These are phyloP conservation scores for Microctenopoma steveboyesi DNA, from an alignment of 2,797 vertebrate species.

Conservation along the genomic window DNA sequence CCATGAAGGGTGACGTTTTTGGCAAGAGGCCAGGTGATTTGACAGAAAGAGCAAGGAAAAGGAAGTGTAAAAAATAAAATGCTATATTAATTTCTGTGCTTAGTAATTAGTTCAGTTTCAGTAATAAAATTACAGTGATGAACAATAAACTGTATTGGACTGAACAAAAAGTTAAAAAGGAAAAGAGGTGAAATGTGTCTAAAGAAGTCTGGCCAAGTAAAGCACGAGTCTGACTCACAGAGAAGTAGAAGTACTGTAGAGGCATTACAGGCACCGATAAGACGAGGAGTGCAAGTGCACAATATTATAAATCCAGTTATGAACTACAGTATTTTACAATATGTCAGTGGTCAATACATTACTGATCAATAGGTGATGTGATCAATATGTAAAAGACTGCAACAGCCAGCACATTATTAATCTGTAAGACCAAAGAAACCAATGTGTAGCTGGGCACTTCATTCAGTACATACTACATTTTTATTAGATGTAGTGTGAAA, in stretches of 20 bases:
- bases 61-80: slow-evolving; percentile 27
- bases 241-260: not conserved
- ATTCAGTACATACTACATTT: not conserved
- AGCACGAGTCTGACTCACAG: not conserved
- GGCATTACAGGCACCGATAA: not conserved
- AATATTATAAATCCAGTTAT: slow-evolving; percentile 26
- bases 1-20: slow-evolving; percentile 8
- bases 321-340: slow-evolving; percentile 12
- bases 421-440: slow-evolving; percentile 32
- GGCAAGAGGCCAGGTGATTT: slow-evolving; percentile 28
- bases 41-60: slow-evolving; percentile 13
- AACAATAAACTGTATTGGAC: slow-evolving; percentile 16
- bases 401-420: slow-evolving; percentile 23
- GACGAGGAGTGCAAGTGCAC: slow-evolving; percentile 13
- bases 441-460: not conserved
- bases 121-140: not conserved
- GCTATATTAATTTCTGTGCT: slow-evolving; percentile 28
- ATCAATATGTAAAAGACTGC: slow-evolving; percentile 41
- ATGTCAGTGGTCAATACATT: slow-evolving; percentile 35
- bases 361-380: slow-evolving; percentile 36
- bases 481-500: not conserved
- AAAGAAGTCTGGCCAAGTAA: not conserved
- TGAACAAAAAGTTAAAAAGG: slow-evolving; percentile 15
- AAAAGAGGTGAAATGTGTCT: not conserved
- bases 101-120: not conserved